Percentiles rank a stretch among this genome's conserved stretches.
Evolutionary conservation across 2,888 invertebrate species (phyloP).

Genomic region (Hirtodrosophila alboralis): DNA sequence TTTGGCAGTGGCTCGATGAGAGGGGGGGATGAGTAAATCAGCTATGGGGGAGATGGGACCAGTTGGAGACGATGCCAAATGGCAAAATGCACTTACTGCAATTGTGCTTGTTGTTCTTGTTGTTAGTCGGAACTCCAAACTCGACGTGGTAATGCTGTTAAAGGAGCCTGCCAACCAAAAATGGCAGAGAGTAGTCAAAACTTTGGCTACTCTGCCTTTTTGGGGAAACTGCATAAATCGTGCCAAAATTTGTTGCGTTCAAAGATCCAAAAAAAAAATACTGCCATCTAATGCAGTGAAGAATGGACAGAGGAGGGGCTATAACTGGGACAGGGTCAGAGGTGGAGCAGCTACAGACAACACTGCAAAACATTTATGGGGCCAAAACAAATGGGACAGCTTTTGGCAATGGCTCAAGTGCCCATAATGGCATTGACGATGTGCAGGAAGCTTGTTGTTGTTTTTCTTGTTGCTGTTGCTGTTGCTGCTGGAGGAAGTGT

Average conservation of each 20-base stretch:
- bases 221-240: conserved; percentile 52
- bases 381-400: conserved; percentile 67
- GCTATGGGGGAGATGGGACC: background rate
- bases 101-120: conserved; percentile 14
- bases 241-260: conserved; percentile 56
- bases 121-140: conserved; percentile 10
- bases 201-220: conserved; percentile 16
- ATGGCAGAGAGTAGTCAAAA: conserved; percentile 18
- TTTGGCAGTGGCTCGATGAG: conserved; percentile 16
- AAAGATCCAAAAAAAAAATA: conserved; percentile 30
- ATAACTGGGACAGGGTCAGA: no score
- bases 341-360: background rate
- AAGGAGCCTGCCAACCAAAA: conserved; percentile 28
- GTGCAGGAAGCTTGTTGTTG: conserved; percentile 68
- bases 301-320: no score
- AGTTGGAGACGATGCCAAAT: conserved; percentile 51
- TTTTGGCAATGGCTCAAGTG: conserved; percentile 73
- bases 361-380: conserved; percentile 67
- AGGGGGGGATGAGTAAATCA: background rate
- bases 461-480: conserved; percentile 7
- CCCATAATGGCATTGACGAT: conserved; percentile 75
- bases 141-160: conserved; percentile 21
- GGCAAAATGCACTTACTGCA: conserved; percentile 65
- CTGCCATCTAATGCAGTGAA: conserved; percentile 33
- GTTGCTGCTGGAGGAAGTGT: conserved; percentile 58